These are phyloP conservation scores for Pelecanoides urinatrix DNA, from an alignment of 2,113 vertebrate genomes.

Conservation along the genomic window DNA sequence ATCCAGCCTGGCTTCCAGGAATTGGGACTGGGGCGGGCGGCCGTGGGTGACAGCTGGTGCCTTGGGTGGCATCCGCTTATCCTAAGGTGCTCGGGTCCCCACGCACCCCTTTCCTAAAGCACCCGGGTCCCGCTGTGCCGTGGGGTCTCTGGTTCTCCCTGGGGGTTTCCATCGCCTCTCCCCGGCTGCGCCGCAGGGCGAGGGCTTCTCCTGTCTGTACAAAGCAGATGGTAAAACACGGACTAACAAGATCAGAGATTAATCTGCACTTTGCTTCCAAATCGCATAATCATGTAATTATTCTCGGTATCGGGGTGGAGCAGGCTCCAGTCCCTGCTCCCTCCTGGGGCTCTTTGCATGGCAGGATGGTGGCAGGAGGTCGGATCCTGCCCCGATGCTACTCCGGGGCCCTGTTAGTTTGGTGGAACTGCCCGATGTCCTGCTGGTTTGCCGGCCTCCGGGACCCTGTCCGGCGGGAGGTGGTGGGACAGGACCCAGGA, in stretches of 20 bases:
- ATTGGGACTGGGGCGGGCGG: neutral
- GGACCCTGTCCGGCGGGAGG: accelerated
- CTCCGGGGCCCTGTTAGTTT: accelerated
- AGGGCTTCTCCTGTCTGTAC: neutral
- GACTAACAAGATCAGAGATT: slow-evolving; percentile 60
- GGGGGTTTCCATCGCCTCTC: neutral
- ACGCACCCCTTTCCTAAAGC: neutral
- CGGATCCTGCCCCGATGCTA: neutral
- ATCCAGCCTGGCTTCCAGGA: slow-evolving; percentile 52
- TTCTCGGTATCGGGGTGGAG: neutral
- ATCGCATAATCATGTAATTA: slow-evolving; percentile 31
- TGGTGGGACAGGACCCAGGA: neutral
- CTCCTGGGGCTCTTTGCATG: neutral
- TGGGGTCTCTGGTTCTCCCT: neutral
- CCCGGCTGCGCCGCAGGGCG: accelerated
- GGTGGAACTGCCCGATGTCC: neutral
- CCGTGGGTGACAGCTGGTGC: neutral
- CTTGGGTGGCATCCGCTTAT: neutral
- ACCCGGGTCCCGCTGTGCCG: neutral
- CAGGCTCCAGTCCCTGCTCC: neutral
- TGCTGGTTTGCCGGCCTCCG: neutral
- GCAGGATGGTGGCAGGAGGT: neutral
- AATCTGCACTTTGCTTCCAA: slow-evolving; percentile 47
- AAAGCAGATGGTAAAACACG: slow-evolving; percentile 37
- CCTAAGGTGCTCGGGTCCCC: accelerated